These are phyloP conservation scores for Quadroppia sp. DNA, from an alignment of 2,888 invertebrate species.

Conservation along the genomic window DNA sequence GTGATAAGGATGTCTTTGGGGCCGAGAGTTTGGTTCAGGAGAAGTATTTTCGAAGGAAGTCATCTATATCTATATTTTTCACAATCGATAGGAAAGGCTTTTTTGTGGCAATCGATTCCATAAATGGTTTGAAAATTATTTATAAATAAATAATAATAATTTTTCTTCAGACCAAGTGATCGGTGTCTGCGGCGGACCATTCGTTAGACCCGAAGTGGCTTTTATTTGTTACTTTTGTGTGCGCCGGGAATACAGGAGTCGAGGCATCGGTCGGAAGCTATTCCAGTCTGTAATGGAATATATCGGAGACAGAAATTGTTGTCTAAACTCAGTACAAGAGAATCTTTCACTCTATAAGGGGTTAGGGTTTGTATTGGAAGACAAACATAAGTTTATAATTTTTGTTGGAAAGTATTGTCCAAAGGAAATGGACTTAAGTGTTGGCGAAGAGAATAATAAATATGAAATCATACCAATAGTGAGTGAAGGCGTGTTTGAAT, in stretches of 20 bases:
- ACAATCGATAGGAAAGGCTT: slow-evolving; percentile 46
- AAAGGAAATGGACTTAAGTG: no score
- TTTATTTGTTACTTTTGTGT: slow-evolving; percentile 45
- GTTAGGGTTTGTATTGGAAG: no score
- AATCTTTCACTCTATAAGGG: slow-evolving; percentile 36
- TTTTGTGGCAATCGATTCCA: slow-evolving; percentile 43
- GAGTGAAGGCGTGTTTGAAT: neutral
- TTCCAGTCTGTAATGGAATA: slow-evolving; percentile 44
- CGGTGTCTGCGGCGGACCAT: slow-evolving; percentile 44
- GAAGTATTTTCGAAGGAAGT: slow-evolving; percentile 42
- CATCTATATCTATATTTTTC: no score
- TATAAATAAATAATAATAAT: neutral
- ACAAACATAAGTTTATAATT: neutral
- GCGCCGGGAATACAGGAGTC: slow-evolving; percentile 39
- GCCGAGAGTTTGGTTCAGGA: no score
- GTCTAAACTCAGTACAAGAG: slow-evolving; percentile 44
- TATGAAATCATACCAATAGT: neutral
- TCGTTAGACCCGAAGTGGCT: slow-evolving; percentile 41
- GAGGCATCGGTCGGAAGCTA: slow-evolving; percentile 44
- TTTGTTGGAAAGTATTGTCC: no score
- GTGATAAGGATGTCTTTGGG: no score
- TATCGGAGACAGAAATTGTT: slow-evolving; percentile 43
- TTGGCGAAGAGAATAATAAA: neutral
- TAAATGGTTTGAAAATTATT: neutral
- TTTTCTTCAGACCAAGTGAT: no score